Conservation (phyloP, 1,140 invertebrate genomes). For the Solenopsis invicta region DNA sequence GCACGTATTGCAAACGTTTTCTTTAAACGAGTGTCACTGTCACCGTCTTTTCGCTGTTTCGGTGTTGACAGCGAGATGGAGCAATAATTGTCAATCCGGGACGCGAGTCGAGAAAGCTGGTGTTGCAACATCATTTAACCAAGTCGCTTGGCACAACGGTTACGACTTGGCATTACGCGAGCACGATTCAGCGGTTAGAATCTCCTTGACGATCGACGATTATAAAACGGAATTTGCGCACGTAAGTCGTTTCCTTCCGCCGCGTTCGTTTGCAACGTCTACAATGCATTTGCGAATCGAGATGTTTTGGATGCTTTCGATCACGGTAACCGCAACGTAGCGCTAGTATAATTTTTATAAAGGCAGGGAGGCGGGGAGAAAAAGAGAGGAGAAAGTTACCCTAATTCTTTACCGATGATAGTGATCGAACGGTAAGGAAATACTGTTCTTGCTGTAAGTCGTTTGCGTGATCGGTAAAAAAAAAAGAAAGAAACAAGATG, state of each 20-base stretch:
- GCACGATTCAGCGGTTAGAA: constrained; percentile 8
- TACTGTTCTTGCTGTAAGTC: background rate
- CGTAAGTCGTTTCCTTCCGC: background rate
- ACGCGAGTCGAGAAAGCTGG: background rate
- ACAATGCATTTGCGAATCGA: background rate
- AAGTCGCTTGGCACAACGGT: background rate
- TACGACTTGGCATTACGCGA: background rate
- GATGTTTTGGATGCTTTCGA: background rate
- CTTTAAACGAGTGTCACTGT: background rate
- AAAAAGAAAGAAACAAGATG: background rate
- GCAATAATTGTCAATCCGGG: constrained; percentile 9
- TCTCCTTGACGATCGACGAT: background rate
- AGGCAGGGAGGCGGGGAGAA: background rate
- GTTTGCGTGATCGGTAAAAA: background rate
- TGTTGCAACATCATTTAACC: constrained; percentile 26
- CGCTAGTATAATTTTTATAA: background rate
- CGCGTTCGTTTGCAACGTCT: background rate
- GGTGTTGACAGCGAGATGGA: background rate
- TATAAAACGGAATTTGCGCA: constrained; percentile 3
- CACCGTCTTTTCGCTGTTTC: constrained; percentile 1
- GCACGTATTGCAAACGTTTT: background rate
- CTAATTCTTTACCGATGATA: background rate
- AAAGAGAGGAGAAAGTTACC: background rate
- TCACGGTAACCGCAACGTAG: background rate
- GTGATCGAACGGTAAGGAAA: background rate